Evolutionary conservation across 2,797 vertebrate genomes (phyloP), one percentile per base, ranked within the genome.

Genomic region (Thunnus albacares): DNA sequence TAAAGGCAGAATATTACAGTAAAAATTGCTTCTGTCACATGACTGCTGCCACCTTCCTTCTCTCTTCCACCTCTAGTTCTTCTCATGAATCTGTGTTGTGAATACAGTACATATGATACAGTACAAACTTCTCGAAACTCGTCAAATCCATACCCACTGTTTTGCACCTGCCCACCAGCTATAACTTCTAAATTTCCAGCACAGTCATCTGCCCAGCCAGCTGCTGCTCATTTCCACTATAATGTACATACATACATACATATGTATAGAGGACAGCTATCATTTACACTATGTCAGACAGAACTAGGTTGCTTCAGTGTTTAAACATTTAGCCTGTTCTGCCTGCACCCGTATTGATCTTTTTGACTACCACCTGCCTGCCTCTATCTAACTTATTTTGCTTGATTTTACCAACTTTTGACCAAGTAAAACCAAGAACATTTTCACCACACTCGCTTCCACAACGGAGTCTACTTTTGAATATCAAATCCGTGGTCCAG

Each of bases 131-230:
- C 57, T 20, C 38, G 2, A 38, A 11, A 11, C 38, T 55, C 14
- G 1, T 63, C 38, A 38, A 12, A 38, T 67, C 52, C 60, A 69
- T 45, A 51, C 45, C 47, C 51, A 63, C 59, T 4, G 28, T 24
- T 58, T 79, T 53, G 3, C 72, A 75, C 81, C 70, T 72, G 53
- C 76, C 68, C 71, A 71, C 69, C 76, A 60, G 67, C 45, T 62
- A 11, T 47, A 49, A 64, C 57, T 75, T 30, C 66, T 58, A 71
- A 20, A 66, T 73, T 64, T 49, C 68, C 62, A 33, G 43, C 70
- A 56, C 51, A 10, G 62, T 66, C 81, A 57, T 84, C 79, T 76
- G 71, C 67, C 52, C 33, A 49, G 61, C 79, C 81, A 84, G 81
- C 80, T 77, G 85, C 70, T 81, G n/a, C 74, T 59, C 69, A 35